These are phyloP conservation scores for Tachystola acroxantha DNA, from an alignment of 2,888 invertebrate genomes.

Conservation along the genomic window DNA sequence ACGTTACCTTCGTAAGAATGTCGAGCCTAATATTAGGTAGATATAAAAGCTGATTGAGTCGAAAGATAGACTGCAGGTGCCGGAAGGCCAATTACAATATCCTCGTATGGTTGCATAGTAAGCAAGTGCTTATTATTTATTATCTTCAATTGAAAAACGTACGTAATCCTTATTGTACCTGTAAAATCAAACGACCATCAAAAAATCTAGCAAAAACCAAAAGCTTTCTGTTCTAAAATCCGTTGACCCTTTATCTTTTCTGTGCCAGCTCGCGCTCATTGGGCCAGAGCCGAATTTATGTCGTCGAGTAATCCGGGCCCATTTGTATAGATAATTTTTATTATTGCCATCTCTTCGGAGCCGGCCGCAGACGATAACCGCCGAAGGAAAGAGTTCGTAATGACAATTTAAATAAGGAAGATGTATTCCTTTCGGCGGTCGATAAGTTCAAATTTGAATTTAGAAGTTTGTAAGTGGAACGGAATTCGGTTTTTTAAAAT, in stretches of 20 bases:
- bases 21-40: too few species aligned
- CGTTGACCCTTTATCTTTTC: constrained; percentile 73
- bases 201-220: constrained; percentile 20
- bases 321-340: constrained; percentile 79
- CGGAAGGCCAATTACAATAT: too few species aligned
- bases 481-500: constrained; percentile 45
- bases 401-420: constrained; percentile 77
- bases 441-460: constrained; percentile 66
- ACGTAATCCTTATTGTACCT: too few species aligned
- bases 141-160: too few species aligned
- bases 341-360: constrained; percentile 74
- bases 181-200: constrained; percentile 16
- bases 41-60: too few species aligned
- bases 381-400: constrained; percentile 75
- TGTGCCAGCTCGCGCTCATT: constrained; percentile 65
- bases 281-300: constrained; percentile 76
- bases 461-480: constrained; percentile 55
- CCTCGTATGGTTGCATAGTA: too few species aligned
- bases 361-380: constrained; percentile 69
- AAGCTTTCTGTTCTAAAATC: constrained; percentile 49
- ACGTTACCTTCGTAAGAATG: too few species aligned
- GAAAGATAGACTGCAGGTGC: too few species aligned
- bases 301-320: constrained; percentile 73
- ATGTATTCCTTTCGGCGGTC: constrained; percentile 69
- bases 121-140: too few species aligned